These are phyloP conservation scores for Streblospio benedicti DNA, from an alignment of 1,140 invertebrate species.

Conservation along the genomic window DNA sequence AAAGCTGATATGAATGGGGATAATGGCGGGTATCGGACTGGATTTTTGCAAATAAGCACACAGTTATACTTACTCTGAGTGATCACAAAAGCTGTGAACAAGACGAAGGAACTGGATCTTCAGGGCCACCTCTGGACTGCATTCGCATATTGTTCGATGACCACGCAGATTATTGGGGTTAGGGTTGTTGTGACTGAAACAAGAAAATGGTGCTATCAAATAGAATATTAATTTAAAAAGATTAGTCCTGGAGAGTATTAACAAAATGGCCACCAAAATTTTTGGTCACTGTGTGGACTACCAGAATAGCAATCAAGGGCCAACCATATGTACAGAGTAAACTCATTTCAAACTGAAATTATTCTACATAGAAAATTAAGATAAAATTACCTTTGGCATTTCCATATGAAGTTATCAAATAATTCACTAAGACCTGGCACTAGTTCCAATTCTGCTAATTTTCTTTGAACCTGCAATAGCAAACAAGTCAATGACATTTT, in stretches of 20 bases:
- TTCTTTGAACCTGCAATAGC: constrained; percentile 42
- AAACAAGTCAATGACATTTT: constrained; percentile 1
- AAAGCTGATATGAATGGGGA: too few relatives aligned
- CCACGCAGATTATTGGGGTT: constrained; percentile 39
- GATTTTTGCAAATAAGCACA: too few relatives aligned
- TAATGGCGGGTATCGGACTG: too few relatives aligned
- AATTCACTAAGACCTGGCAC: constrained; percentile 46
- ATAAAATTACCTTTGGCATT: constrained; percentile 42
- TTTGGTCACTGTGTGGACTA: too few relatives aligned
- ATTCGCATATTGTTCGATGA: constrained; percentile 48
- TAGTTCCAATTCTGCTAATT: constrained; percentile 45
- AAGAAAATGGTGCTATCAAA: constrained; percentile 6
- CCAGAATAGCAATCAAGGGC: too few relatives aligned
- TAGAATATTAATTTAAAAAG: background rate
- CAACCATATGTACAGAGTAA: too few relatives aligned
- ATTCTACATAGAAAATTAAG: too few relatives aligned
- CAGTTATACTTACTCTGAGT: constrained; percentile 49
- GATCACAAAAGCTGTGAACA: constrained; percentile 51
- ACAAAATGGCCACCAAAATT: too few relatives aligned
- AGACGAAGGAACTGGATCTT: constrained; percentile 50
- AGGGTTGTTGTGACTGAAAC: constrained; percentile 34
- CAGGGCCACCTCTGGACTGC: constrained; percentile 49
- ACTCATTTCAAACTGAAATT: too few relatives aligned
- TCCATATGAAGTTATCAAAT: constrained; percentile 51
- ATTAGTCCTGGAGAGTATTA: too few relatives aligned